A percentile compares a stretch with the other conserved stretches of the same genome.
Evolutionary conservation across 2,797 vertebrate species (phyloP).

Genomic region (Acrossocheilus fasciatus): DNA sequence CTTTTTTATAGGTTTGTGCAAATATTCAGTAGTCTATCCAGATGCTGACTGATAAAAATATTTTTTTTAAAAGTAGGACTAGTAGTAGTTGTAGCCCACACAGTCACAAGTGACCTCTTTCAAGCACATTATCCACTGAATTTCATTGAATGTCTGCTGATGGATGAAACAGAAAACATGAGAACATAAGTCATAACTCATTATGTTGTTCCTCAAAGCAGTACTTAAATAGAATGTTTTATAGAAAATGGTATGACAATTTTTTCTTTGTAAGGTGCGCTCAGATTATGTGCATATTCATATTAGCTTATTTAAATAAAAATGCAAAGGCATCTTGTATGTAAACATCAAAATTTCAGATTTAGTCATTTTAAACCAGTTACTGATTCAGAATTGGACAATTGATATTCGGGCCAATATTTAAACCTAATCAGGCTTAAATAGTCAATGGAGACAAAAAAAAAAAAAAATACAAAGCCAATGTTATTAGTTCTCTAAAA

Average conservation of each 20-base stretch:
- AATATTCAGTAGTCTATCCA: conserved; percentile 51
- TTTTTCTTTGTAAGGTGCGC: conserved; percentile 59
- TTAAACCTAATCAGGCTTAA: conserved; percentile 10
- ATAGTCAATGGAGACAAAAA: not conserved
- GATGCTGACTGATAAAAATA: conserved; percentile 18
- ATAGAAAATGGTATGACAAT: conserved; percentile 37
- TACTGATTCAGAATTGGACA: conserved; percentile 16
- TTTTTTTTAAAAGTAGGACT: not conserved
- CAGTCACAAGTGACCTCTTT: conserved; percentile 30
- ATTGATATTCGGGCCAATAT: not conserved
- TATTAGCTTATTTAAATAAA: conserved; percentile 45
- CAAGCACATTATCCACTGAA: conserved; percentile 24
- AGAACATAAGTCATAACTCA: conserved; percentile 23
- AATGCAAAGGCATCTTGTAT: conserved; percentile 36
- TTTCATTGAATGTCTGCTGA: conserved; percentile 33
- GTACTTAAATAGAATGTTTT: conserved; percentile 11
- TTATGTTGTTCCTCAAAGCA: conserved; percentile 30
- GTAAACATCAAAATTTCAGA: conserved; percentile 41
- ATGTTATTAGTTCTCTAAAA: conserved; percentile 26
- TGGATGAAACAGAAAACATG: conserved; percentile 22
- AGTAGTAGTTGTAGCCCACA: conserved; percentile 28
- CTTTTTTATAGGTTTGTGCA: conserved; percentile 30
- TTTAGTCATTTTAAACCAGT: conserved; percentile 36
- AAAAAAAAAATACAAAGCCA: not conserved
- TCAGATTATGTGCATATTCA: conserved; percentile 46